Evolutionary conservation across 1,140 invertebrate genomes (phyloP), one percentile per base, ranked within the genome.

Genomic region (Paralvinella palmiformis): DNA sequence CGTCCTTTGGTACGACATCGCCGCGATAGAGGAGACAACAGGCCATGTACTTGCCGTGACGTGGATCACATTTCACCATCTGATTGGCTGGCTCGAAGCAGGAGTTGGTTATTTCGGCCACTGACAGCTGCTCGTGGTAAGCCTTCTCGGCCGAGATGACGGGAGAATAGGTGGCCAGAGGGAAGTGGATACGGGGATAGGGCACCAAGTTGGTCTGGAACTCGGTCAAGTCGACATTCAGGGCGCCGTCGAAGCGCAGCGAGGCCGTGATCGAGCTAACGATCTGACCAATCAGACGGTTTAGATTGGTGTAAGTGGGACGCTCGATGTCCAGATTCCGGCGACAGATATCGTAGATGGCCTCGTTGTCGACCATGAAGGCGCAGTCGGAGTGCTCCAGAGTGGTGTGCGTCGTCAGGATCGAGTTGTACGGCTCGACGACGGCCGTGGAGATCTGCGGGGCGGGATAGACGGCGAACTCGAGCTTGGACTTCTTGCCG

Each of bases 1-100:
- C n/a, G n/a, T n/a, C n/a, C n/a, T n/a, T n/a, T n/a, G n/a, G n/a
- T n/a, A n/a, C n/a, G n/a, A n/a, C n/a, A n/a, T n/a, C n/a, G n/a
- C n/a, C n/a, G n/a, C n/a, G n/a, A n/a, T n/a, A n/a, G 41, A 79
- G 91, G 62, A 78, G 55, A 61, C 74, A 77, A 52, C 75, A 77
- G 27, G 90, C 89, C 91, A 93, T 92, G 84, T 92, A 93, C 77
- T 94, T 93, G 62, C 90, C 91, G 78, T 90, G 88, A 70, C 90
- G 85, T 10, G 91, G 91, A 77, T 92, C 90, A 79, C 91, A 92
- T 79, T 92, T 93, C n/a, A 92, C 90, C 89, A 93, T 92, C 84
- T 92, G 91, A 83, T 92, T 93, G 70, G 87, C 86, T 33, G 89
- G 88, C 77, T 92, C 89, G 81, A 92, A 92, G 80, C 89, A 91